Conservation (phyloP, 30 jellyfish, hydroid and myxozoan species). For the Nemopilema nomurai region DNA sequence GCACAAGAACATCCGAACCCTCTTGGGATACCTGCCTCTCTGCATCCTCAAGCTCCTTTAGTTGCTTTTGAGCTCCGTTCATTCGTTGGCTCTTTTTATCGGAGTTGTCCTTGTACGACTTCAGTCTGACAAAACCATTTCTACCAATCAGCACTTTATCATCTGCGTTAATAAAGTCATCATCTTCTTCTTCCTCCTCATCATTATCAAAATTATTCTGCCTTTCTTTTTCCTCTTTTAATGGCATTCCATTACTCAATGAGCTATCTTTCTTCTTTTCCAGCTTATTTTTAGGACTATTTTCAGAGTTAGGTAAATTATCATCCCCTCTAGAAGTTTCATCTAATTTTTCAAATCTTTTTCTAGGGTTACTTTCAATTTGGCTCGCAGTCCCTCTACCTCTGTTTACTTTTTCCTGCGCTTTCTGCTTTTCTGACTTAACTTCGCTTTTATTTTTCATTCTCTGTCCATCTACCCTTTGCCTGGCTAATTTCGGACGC, state of each 20-base stretch:
- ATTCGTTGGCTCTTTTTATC: neutral
- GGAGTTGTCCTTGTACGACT: neutral
- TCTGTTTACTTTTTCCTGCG: neutral
- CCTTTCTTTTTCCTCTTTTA: neutral
- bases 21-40: neutral
- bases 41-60: neutral
- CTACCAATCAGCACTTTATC: neutral
- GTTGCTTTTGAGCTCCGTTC: neutral
- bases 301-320: neutral
- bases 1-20: neutral
- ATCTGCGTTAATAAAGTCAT: neutral
- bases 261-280: neutral
- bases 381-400: neutral
- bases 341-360: neutral
- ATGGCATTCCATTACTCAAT: neutral
- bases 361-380: neutral
- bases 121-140: neutral
- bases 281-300: neutral
- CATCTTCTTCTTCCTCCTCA: neutral
- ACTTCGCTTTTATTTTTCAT: neutral
- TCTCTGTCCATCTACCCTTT: neutral
- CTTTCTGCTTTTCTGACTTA: neutral
- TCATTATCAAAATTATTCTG: neutral
- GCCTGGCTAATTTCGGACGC: too few species aligned
- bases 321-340: neutral